Conservation (phyloP, 2,113 vertebrate species). For the Scomber scombrus region DNA sequence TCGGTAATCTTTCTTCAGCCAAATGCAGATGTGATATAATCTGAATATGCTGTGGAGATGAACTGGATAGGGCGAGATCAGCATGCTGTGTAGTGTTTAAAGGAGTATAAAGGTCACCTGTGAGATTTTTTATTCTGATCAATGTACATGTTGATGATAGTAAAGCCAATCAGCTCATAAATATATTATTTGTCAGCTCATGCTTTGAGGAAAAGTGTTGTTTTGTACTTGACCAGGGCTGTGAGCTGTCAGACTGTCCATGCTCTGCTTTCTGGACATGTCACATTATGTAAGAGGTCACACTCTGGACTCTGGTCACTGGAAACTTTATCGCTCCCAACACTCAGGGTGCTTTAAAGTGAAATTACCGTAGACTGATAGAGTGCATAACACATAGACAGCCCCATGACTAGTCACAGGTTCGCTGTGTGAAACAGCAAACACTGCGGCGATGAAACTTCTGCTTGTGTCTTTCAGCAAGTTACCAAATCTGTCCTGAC, state of each 20-base stretch:
- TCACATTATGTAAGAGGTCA: slow-evolving; percentile 66
- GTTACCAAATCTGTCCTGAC: not conserved
- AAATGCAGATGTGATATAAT: not conserved
- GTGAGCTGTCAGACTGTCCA: not conserved
- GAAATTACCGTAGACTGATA: slow-evolving; percentile 24
- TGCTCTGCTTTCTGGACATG: slow-evolving; percentile 12
- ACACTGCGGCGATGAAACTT: not conserved
- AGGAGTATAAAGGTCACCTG: too few relatives aligned
- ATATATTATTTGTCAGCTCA: too few relatives aligned
- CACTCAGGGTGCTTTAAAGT: slow-evolving; percentile 32
- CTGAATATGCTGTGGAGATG: too few relatives aligned
- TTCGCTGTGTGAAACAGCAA: not conserved
- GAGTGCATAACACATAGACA: slow-evolving; percentile 12
- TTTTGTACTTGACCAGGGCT: not conserved
- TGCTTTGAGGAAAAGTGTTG: too few relatives aligned
- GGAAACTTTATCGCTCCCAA: slow-evolving; percentile 55
- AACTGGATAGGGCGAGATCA: too few relatives aligned
- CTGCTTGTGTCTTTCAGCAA: not conserved
- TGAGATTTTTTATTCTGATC: too few relatives aligned
- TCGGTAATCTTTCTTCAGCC: not conserved
- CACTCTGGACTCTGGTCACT: slow-evolving; percentile 44
- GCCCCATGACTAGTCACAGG: slow-evolving; percentile 15
- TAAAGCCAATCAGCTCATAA: too few relatives aligned
- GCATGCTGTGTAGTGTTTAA: too few relatives aligned
- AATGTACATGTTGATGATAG: too few relatives aligned